Evolutionary conservation across 2,888 invertebrate genomes (phyloP).

Genomic region (Flexamia atlantica): DNA sequence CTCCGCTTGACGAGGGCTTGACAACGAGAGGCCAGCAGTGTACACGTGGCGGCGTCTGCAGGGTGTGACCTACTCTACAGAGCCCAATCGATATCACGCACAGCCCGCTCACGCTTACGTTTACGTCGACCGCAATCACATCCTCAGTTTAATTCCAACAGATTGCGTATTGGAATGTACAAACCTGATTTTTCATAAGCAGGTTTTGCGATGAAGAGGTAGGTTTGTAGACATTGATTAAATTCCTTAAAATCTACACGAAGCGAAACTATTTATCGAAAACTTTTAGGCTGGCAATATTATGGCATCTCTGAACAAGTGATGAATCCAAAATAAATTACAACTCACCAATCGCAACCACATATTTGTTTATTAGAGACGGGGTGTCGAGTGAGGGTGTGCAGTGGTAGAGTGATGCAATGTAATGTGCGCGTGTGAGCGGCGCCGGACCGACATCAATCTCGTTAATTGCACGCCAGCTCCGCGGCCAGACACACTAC

Average conservation of each 20-base stretch:
- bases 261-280: no score
- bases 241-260: no score
- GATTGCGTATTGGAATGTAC: no score
- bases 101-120: neutral
- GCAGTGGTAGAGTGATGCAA: neutral
- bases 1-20: neutral
- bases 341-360: no score
- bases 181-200: no score
- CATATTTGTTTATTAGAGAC: no score
- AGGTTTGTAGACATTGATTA: no score
- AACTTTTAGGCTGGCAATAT: no score
- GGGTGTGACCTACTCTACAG: conserved; percentile 38
- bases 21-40: neutral
- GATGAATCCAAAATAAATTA: no score
- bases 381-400: neutral
- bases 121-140: neutral
- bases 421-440: conserved; percentile 1
- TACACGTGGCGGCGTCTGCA: conserved; percentile 35
- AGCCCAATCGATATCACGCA: conserved; percentile 32
- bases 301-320: no score
- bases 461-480: conserved; percentile 2
- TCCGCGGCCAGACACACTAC: neutral
- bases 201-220: no score
- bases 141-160: no score
- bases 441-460: neutral